phyloP scores from a whole-genome alignment of 2,888 invertebrate genomes.

The Heterodera filipjevi region DNA sequence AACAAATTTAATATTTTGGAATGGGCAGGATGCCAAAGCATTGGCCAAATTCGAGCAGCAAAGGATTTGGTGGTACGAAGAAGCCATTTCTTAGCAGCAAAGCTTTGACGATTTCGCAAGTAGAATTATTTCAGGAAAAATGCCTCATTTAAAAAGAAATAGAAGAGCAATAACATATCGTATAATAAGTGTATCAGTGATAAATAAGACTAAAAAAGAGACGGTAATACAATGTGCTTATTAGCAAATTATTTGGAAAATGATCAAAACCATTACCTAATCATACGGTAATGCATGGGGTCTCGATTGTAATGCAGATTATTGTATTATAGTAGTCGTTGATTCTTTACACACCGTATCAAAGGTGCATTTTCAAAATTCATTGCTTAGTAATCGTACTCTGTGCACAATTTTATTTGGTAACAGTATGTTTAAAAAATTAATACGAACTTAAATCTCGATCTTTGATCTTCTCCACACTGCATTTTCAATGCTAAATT shows the following conservation, averaged over 20 bases:
- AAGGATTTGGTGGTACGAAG: slow-evolving; percentile 49
- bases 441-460: not conserved
- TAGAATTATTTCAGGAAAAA: not conserved
- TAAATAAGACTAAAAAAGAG: too few relatives aligned
- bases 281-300: too few relatives aligned
- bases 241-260: too few relatives aligned
- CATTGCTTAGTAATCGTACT: too few relatives aligned
- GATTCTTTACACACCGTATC: too few relatives aligned
- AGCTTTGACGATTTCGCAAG: not conserved
- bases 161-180: not conserved
- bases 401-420: not conserved
- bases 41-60: slow-evolving; percentile 49
- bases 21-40: slow-evolving; percentile 49
- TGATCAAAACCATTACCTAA: too few relatives aligned
- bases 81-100: slow-evolving; percentile 29
- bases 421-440: not conserved
- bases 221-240: too few relatives aligned
- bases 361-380: too few relatives aligned
- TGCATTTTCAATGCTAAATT: not conserved
- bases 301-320: too few relatives aligned
- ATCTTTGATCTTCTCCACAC: not conserved
- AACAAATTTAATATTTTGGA: too few relatives aligned
- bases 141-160: not conserved
- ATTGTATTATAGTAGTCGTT: too few relatives aligned
- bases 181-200: too few relatives aligned